Conservation (phyloP, 2,113 vertebrate species). For the Aplodontia rufa region DNA sequence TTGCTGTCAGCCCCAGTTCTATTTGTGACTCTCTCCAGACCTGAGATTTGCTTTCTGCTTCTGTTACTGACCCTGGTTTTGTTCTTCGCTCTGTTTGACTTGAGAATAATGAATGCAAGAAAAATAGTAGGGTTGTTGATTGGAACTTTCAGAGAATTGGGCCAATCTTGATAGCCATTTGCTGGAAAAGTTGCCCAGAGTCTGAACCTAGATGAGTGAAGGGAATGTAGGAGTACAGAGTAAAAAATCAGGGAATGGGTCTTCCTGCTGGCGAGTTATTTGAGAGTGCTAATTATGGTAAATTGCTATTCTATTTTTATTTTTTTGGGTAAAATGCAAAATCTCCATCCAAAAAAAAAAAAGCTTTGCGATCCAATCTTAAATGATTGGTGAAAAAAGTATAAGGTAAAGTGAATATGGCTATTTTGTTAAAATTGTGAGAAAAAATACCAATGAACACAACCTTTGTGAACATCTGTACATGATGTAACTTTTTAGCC, state of each 20-base stretch:
- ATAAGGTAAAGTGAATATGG: constrained; percentile 3
- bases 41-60: background rate
- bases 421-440: constrained; percentile 52
- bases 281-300: constrained; percentile 19
- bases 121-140: background rate
- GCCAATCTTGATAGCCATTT: background rate
- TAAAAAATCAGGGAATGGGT: background rate
- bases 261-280: background rate
- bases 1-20: background rate
- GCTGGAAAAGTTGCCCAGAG: constrained; percentile 27
- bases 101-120: background rate
- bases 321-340: background rate
- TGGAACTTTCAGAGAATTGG: background rate
- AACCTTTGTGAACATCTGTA: constrained; percentile 53
- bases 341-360: background rate
- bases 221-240: background rate
- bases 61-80: background rate
- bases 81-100: background rate
- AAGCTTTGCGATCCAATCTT: constrained; percentile 11
- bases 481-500: constrained; percentile 34
- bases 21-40: background rate
- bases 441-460: constrained; percentile 10
- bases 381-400: constrained; percentile 35
- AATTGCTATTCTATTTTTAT: constrained; percentile 13
- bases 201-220: background rate